Evolutionary conservation across 1,140 invertebrate genomes (phyloP).

Genomic region (Propsilocerus akamusi): DNA sequence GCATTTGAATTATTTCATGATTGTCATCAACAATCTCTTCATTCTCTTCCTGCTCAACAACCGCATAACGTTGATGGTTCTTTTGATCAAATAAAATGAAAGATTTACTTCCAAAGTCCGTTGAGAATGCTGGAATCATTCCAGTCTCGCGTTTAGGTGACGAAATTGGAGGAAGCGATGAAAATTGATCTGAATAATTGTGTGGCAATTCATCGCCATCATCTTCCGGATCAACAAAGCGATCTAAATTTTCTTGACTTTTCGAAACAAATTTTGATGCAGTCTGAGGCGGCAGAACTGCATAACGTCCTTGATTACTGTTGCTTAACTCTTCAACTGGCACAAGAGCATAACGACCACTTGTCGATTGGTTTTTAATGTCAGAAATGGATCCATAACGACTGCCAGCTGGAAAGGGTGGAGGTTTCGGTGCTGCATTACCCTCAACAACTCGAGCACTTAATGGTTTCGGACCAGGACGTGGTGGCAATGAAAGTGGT

Average conservation of each 20-base stretch:
- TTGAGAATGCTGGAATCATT: conserved; percentile 27
- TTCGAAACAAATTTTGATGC: conserved; percentile 11
- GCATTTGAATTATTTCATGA: conserved; percentile 36
- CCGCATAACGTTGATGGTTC: conserved; percentile 33
- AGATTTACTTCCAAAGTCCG: conserved; percentile 32
- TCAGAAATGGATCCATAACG: neutral
- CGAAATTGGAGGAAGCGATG: conserved; percentile 11
- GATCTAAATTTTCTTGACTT: conserved; percentile 12
- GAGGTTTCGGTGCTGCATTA: conserved; percentile 16
- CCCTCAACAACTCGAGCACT: neutral
- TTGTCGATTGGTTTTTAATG: conserved; percentile 8
- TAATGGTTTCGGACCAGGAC: conserved; percentile 9
- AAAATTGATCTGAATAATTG: conserved; percentile 13
- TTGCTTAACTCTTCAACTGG: conserved; percentile 22
- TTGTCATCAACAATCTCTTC: conserved; percentile 29
- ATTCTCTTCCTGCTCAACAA: conserved; percentile 34
- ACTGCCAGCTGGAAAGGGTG: neutral
- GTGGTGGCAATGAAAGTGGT: conserved; percentile 10
- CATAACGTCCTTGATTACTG: conserved; percentile 10
- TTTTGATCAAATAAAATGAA: conserved; percentile 34
- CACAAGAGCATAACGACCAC: conserved; percentile 26
- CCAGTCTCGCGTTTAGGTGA: conserved; percentile 11
- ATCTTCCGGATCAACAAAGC: conserved; percentile 5
- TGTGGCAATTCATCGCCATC: conserved; percentile 10
- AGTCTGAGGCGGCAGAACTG: conserved; percentile 11